A percentile compares a stretch with the other conserved stretches of the same genome.
phyloP scores from a whole-genome alignment of 2,888 invertebrate genomes.

The Imbricaverruca yamaguchii region DNA sequence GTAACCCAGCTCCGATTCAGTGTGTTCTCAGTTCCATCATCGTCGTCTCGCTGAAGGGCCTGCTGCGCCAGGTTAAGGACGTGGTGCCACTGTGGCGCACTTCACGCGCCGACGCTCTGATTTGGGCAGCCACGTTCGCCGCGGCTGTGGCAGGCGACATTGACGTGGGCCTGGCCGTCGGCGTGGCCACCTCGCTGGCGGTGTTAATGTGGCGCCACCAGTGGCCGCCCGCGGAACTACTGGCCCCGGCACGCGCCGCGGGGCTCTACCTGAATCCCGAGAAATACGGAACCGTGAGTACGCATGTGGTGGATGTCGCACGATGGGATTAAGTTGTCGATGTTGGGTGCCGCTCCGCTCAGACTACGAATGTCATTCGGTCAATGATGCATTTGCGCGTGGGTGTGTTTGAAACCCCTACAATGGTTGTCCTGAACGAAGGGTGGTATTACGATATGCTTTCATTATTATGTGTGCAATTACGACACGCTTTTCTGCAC shows the following conservation, averaged over 20 bases:
- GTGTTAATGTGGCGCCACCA: slow-evolving; percentile 5
- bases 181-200: background rate
- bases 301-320: background rate
- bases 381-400: too few relatives aligned
- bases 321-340: background rate
- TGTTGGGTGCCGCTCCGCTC: too few relatives aligned
- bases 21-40: slow-evolving; percentile 73
- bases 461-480: too few relatives aligned
- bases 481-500: too few relatives aligned
- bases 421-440: too few relatives aligned
- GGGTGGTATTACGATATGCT: too few relatives aligned
- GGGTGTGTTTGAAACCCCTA: too few relatives aligned
- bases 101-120: background rate
- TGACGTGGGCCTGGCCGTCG: background rate
- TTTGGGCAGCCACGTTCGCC: background rate
- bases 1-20: slow-evolving; percentile 43
- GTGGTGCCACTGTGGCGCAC: background rate
- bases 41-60: slow-evolving; percentile 67
- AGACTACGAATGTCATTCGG: too few relatives aligned
- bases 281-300: background rate
- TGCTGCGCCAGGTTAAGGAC: slow-evolving; percentile 61
- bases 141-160: background rate
- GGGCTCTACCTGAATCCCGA: background rate
- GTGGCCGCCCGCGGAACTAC: background rate
- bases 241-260: background rate